These are phyloP conservation scores for Enteromius unitaeniatus DNA, from an alignment of 2,797 vertebrate species.

Conservation along the genomic window DNA sequence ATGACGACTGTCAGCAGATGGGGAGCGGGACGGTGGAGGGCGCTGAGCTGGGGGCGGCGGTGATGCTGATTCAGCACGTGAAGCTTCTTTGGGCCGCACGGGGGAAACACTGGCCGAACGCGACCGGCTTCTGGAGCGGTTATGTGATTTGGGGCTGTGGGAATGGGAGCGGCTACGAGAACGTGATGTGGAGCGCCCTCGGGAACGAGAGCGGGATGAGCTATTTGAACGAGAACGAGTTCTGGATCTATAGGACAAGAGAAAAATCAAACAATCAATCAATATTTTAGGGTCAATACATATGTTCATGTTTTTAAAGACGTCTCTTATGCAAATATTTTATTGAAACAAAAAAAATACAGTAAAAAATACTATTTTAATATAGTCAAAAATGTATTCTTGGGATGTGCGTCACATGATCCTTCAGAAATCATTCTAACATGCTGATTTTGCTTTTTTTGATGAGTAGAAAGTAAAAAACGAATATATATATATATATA, in stretches of 20 bases:
- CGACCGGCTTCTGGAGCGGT: slow-evolving; percentile 78
- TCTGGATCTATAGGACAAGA: slow-evolving; percentile 72
- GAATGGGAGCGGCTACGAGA: slow-evolving; percentile 82
- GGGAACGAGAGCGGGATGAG: slow-evolving; percentile 86
- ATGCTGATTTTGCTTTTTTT: not conserved
- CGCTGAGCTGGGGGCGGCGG: slow-evolving; percentile 69
- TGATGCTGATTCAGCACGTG: slow-evolving; percentile 69
- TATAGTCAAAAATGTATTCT: not conserved
- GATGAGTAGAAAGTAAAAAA: not conserved
- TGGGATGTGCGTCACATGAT: not conserved
- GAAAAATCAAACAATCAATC: not conserved
- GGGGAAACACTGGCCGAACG: slow-evolving; percentile 86
- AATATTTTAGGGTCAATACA: not conserved
- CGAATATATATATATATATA: not conserved
- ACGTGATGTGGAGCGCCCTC: slow-evolving; percentile 81
- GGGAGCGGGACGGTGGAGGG: slow-evolving; percentile 75
- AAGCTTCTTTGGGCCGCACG: slow-evolving; percentile 76
- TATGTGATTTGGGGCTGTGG: slow-evolving; percentile 81
- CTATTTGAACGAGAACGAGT: slow-evolving; percentile 91
- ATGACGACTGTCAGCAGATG: slow-evolving; percentile 90
- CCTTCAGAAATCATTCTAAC: not conserved
- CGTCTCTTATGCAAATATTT: too few species aligned
- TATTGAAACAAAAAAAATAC: not conserved
- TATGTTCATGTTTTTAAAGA: not conserved
- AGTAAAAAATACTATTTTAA: not conserved